Evolutionary conservation across 1,140 invertebrate species (phyloP), one percentile per base, ranked within the genome.

Genomic region (Drosophila kohkoa): DNA sequence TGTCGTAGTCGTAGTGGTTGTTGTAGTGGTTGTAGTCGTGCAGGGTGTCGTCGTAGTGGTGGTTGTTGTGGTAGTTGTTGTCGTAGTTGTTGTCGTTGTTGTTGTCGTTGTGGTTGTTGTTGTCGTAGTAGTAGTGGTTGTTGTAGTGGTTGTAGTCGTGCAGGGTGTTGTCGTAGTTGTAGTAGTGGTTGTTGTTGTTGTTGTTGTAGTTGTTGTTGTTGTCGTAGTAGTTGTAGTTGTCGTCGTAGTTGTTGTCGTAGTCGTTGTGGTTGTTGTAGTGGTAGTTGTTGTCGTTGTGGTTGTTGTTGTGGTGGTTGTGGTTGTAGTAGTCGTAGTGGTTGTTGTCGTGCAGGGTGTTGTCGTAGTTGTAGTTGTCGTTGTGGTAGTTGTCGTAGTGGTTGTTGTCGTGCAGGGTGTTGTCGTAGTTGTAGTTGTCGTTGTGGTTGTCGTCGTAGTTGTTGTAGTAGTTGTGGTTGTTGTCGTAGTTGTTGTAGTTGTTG

Each of bases 11-110:
- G 60, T 54, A 0, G 59, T 65, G 0, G 45, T 60, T 0, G 58
- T 64, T 1, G 67, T 16, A 0, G 74, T 15, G 1, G 69, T 63
- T 8, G 69, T 71, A 25, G 67, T 65, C 0, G 64, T 57, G 8
- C 43, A 43, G 0, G 68, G 63, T 0, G 68, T 57, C 0, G 67
- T 62, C 6, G 54, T 15, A 6, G 46, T 58, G 8, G 41, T 46
- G 0, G 43, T 74, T 5, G 71, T 52, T n/a, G 68, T 71, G 0
- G 58, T n/a, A n/a, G n/a, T n/a, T n/a, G 28, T 35, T 3, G 55
- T 59, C 0, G 60, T 59, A 8, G 13, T 54, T 0, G 65, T 49
- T 8, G 46, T 60, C 15, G 63, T 66, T 0, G 49, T 41, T 10
- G 48, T 32, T 0, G 20, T 46, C 41, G 49, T 41, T 28, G 48